Percentiles rank a stretch among this genome's conserved stretches.
Conservation (phyloP, 2,113 vertebrate genomes). For the Geothlypis trichas region DNA sequence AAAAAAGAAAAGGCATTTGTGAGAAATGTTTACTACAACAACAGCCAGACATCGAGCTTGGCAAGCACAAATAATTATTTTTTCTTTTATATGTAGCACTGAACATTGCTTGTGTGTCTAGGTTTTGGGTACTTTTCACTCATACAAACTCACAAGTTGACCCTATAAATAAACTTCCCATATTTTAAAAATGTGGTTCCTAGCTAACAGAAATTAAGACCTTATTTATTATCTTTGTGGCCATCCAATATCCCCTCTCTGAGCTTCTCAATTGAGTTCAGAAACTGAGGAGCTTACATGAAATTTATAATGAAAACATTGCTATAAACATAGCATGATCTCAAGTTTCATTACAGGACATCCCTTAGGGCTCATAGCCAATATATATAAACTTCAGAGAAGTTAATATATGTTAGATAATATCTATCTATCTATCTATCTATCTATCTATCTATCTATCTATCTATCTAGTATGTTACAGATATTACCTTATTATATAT, state of each 20-base stretch:
- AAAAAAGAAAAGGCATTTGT: background rate
- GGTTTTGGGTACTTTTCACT: background rate
- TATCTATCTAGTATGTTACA: background rate
- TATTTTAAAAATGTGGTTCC: background rate
- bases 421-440: background rate
- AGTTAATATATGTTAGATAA: background rate
- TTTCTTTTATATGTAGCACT: background rate
- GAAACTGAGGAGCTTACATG: background rate
- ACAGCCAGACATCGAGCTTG: background rate
- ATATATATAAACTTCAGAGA: background rate
- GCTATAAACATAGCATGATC: rapidly evolving
- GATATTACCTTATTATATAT: background rate
- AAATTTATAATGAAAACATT: background rate
- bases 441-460: background rate
- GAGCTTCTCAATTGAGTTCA: background rate
- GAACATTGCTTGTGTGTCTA: background rate
- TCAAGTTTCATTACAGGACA: background rate
- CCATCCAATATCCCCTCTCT: background rate
- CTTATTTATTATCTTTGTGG: background rate
- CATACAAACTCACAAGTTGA: background rate
- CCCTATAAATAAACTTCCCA: background rate
- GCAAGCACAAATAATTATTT: background rate
- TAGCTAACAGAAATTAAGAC: background rate
- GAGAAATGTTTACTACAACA: background rate
- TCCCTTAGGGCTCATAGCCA: background rate